Evolutionary conservation across 2,113 vertebrate species (phyloP), one percentile per base, ranked within the genome.

Genomic region (Myodes glareolus): DNA sequence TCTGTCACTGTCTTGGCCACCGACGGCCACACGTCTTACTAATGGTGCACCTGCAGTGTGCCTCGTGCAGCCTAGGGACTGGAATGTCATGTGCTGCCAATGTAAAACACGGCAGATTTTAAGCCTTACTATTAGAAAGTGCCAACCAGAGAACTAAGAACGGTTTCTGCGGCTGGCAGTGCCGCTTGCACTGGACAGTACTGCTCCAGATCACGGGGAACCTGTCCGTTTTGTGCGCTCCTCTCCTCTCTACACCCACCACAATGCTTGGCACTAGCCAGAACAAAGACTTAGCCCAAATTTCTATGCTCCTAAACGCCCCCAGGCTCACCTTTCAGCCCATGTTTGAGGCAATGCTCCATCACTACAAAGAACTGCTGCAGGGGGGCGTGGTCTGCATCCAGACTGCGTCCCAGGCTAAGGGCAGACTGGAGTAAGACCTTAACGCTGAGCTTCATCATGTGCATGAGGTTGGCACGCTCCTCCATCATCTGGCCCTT

Each of bases 341-440:
- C 99, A 4, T 99, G 99, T 98, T 99, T 99, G 89, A 99, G 99
- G 97, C 99, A 99, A 86, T 99, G 99, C 88, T 99, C 99, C 98
- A 99, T 98, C 88, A 99, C 99, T 19, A 99, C 98, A 80, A 99
- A 99, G 97, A 99, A 99, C 98, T 99, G 99, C 98, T 99, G 99
- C 96, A 99, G 96, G 1, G 99, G 99, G 2, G 99, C 99, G 96
- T 99, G 99, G 77, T 99, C 99, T 0, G 99, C 99, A 97, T 99
- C 99, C 97, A 99, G 98, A 1, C 99, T 99, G 96, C 99, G 98
- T 70, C 99, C 99, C 97, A 99, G 98, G 98, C 98, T 99, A 96
- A 99, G 96, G 0, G 99, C 99, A 3, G 99, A 99, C 99, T 99
- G 99, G 90, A 99, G 99, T 61, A 99, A 98, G 36, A 99, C 99